phyloP scores from a whole-genome alignment of 2,797 vertebrate genomes.

The Xenops minutus region DNA sequence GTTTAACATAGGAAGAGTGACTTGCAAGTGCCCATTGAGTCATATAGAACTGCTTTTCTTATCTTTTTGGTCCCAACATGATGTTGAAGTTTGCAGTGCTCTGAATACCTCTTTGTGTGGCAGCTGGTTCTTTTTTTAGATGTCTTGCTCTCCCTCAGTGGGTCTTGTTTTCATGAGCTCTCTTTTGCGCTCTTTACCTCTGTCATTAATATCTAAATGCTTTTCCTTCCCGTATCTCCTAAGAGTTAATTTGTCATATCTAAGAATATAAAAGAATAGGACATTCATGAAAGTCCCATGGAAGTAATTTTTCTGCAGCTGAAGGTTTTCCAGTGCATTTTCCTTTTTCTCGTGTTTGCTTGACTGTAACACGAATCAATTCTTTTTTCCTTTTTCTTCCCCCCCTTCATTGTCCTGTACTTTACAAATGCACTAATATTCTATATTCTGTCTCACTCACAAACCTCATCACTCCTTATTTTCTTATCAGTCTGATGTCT shows the following conservation, averaged over 20 bases:
- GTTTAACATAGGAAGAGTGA: not conserved
- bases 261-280: not conserved
- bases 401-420: not conserved
- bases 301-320: not conserved
- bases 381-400: rapidly evolving
- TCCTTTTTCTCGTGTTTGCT: not conserved
- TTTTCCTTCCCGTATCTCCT: not conserved
- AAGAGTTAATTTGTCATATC: not conserved
- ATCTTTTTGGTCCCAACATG: not conserved
- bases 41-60: not conserved
- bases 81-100: not conserved
- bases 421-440: not conserved
- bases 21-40: not conserved
- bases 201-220: not conserved
- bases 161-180: not conserved
- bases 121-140: not conserved
- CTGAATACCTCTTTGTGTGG: not conserved
- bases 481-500: not conserved
- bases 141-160: not conserved
- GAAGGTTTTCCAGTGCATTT: not conserved
- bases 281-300: not conserved
- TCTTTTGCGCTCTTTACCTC: not conserved
- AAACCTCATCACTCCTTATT: not conserved
- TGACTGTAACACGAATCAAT: not conserved
- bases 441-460: not conserved